Conservation (phyloP, 2,113 vertebrate species). For the Muscicapa adusta region DNA sequence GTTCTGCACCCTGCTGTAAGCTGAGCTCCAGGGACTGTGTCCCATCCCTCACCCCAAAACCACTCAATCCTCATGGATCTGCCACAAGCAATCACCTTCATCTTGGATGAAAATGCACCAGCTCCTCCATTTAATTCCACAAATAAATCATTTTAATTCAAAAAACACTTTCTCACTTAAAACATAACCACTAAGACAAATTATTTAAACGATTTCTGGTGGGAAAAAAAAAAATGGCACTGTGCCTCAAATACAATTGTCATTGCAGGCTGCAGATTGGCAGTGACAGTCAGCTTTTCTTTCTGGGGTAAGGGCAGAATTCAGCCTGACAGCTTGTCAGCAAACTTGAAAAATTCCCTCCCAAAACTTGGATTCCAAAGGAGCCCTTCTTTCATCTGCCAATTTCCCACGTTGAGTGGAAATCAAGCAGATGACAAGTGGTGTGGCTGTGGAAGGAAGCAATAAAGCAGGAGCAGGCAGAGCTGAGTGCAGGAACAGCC, state of each 20-base stretch:
- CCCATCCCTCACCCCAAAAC: neutral
- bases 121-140: neutral
- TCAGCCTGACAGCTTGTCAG: constrained; percentile 81
- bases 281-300: constrained; percentile 77
- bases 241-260: constrained; percentile 55
- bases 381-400: constrained; percentile 79
- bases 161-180: neutral
- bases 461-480: neutral
- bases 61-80: neutral
- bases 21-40: neutral
- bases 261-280: constrained; percentile 64
- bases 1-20: neutral
- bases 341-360: constrained; percentile 76
- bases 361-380: constrained; percentile 71
- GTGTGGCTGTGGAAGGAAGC: constrained; percentile 41
- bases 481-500: neutral
- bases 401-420: constrained; percentile 47
- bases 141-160: neutral
- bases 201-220: neutral
- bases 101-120: fast-evolving
- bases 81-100: neutral
- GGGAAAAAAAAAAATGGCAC: neutral
- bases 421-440: constrained; percentile 68
- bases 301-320: constrained; percentile 69
- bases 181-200: neutral